Conservation (phyloP, 2,888 invertebrate genomes). For the Glaucopsyche alexis region DNA sequence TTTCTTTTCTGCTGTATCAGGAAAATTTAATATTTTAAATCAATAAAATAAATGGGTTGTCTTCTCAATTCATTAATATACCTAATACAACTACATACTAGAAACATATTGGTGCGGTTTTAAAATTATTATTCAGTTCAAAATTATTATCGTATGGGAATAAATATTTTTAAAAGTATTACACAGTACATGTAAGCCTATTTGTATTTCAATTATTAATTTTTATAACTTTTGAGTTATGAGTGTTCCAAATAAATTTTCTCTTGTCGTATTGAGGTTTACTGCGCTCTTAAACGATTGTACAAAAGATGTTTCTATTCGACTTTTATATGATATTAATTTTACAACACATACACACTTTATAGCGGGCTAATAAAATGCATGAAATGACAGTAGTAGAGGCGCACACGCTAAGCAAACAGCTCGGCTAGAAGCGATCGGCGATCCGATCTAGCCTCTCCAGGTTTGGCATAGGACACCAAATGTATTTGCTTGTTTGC, state of each 20-base stretch:
- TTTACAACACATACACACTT: constrained; percentile 11
- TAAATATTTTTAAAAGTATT: neutral
- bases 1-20: no score
- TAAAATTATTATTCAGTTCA: no score
- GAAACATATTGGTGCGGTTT: no score
- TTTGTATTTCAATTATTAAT: constrained; percentile 7
- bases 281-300: neutral
- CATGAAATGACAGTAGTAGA: neutral
- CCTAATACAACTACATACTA: no score
- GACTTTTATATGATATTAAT: constrained; percentile 20
- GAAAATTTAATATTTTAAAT: no score
- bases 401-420: neutral
- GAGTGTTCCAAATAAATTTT: constrained; percentile 25
- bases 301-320: constrained; percentile 7
- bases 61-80: no score
- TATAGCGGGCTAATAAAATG: neutral
- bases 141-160: no score
- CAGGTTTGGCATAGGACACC: no score
- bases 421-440: neutral
- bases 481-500: neutral
- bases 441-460: neutral
- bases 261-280: constrained; percentile 23
- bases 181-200: neutral
- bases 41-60: no score
- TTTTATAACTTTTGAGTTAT: neutral